Conservation (phyloP, 1,140 invertebrate genomes). For the Drosophila guanche region DNA sequence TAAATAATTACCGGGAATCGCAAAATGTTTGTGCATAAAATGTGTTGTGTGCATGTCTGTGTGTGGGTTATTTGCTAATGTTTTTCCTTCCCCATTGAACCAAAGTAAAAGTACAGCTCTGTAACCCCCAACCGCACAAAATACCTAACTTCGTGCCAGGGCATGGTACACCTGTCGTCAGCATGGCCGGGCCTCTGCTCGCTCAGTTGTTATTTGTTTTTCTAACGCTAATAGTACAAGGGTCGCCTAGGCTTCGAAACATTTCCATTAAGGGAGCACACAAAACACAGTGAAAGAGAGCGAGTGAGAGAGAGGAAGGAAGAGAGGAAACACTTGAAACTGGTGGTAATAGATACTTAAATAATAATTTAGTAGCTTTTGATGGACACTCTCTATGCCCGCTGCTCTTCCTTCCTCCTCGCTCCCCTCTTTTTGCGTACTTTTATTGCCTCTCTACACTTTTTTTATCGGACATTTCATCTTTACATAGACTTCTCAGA, state of each 20-base stretch:
- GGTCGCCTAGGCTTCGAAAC: slow-evolving; percentile 36
- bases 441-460: slow-evolving; percentile 63
- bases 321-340: slow-evolving; percentile 63
- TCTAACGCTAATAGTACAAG: slow-evolving; percentile 43
- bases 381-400: slow-evolving; percentile 49
- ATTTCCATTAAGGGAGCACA: slow-evolving; percentile 55
- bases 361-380: slow-evolving; percentile 79
- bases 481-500: slow-evolving; percentile 54
- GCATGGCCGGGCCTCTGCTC: slow-evolving; percentile 26
- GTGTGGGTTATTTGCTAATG: slow-evolving; percentile 63
- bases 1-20: slow-evolving; percentile 80
- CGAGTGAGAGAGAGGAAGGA: background rate
- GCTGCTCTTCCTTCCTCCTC: slow-evolving; percentile 11
- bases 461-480: slow-evolving; percentile 66
- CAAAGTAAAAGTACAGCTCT: background rate
- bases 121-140: slow-evolving; percentile 14
- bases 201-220: slow-evolving; percentile 59
- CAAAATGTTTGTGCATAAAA: slow-evolving; percentile 59
- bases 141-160: slow-evolving; percentile 20
- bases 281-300: background rate
- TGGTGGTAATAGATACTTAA: slow-evolving; percentile 75
- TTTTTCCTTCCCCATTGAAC: slow-evolving; percentile 38
- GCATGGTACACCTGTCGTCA: slow-evolving; percentile 32
- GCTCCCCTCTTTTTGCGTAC: slow-evolving; percentile 23
- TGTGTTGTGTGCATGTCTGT: slow-evolving; percentile 35